phyloP scores from a whole-genome alignment of 2,888 invertebrate genomes.

The Drosophila monieri region DNA sequence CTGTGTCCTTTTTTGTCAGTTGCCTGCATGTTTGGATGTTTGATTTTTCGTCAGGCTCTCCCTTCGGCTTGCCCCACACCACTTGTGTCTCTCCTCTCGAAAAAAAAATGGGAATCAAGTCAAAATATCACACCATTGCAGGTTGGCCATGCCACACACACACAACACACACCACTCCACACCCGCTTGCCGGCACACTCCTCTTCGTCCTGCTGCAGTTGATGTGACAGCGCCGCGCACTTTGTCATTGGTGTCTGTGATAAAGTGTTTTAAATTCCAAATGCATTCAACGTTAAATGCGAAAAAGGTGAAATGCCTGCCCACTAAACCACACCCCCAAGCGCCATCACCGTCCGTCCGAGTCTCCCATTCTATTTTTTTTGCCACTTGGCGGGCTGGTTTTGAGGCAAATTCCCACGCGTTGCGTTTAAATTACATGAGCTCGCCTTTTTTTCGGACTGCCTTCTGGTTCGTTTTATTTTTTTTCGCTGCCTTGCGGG shows the following conservation, averaged over 20 bases:
- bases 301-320: slow-evolving; percentile 47
- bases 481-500: slow-evolving; percentile 24
- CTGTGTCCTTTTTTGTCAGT: slow-evolving; percentile 9
- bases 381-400: slow-evolving; percentile 15
- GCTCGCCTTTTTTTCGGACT: slow-evolving; percentile 35
- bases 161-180: slow-evolving; percentile 8
- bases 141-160: slow-evolving; percentile 33
- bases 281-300: slow-evolving; percentile 75
- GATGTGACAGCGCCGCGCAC: slow-evolving; percentile 68
- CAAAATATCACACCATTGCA: slow-evolving; percentile 47
- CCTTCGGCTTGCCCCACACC: slow-evolving; percentile 5
- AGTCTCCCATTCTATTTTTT: slow-evolving; percentile 21
- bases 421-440: slow-evolving; percentile 69
- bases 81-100: neutral
- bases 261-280: slow-evolving; percentile 76
- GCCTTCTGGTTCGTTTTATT: neutral
- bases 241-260: slow-evolving; percentile 74
- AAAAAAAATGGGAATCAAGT: slow-evolving; percentile 44
- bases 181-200: neutral
- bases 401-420: slow-evolving; percentile 52
- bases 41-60: slow-evolving; percentile 58
- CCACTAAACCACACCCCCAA: slow-evolving; percentile 10
- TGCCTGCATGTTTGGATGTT: slow-evolving; percentile 47
- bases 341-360: slow-evolving; percentile 6
- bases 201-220: slow-evolving; percentile 56